phyloP scores from a whole-genome alignment of 2,797 vertebrate species.

The Triplophysa bombifrons region DNA sequence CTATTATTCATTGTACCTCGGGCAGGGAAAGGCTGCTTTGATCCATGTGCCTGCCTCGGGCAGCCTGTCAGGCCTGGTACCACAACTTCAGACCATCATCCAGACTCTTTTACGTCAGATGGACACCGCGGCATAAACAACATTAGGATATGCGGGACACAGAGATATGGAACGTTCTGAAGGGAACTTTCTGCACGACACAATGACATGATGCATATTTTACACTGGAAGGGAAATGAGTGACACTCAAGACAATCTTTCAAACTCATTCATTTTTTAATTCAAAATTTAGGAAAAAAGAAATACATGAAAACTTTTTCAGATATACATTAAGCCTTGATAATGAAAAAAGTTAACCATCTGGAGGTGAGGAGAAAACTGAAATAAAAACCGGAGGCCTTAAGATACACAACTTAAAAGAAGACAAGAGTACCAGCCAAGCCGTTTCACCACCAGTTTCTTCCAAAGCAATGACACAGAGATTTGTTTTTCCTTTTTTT shows the following conservation, averaged over 20 bases:
- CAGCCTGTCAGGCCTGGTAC: constrained; percentile 68
- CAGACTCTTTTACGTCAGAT: constrained; percentile 65
- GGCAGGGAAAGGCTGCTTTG: constrained; percentile 74
- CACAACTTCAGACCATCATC: constrained; percentile 73
- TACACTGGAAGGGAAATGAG: constrained; percentile 23
- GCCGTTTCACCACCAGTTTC: constrained; percentile 59
- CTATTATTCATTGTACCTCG: constrained; percentile 78
- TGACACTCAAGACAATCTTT: constrained; percentile 26
- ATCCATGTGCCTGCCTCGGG: constrained; percentile 79
- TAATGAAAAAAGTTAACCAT: constrained; percentile 80
- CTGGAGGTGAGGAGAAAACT: constrained; percentile 78
- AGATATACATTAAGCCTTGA: constrained; percentile 82
- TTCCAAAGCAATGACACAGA: constrained; percentile 68
- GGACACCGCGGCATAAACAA: constrained; percentile 28
- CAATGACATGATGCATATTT: neutral
- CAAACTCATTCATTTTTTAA: constrained; percentile 75
- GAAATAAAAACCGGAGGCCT: constrained; percentile 80
- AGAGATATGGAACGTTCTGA: neutral
- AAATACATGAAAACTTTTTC: constrained; percentile 77
- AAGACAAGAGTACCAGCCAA: constrained; percentile 71
- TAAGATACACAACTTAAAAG: constrained; percentile 81
- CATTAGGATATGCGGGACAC: neutral
- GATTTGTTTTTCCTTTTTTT: constrained; percentile 56
- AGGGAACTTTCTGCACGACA: neutral
- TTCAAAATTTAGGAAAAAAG: constrained; percentile 76